A percentile compares a stretch with the other conserved stretches of the same genome.
These are phyloP conservation scores for Tachypleus tridentatus DNA, from an alignment of 1,140 invertebrate genomes.

Conservation along the genomic window DNA sequence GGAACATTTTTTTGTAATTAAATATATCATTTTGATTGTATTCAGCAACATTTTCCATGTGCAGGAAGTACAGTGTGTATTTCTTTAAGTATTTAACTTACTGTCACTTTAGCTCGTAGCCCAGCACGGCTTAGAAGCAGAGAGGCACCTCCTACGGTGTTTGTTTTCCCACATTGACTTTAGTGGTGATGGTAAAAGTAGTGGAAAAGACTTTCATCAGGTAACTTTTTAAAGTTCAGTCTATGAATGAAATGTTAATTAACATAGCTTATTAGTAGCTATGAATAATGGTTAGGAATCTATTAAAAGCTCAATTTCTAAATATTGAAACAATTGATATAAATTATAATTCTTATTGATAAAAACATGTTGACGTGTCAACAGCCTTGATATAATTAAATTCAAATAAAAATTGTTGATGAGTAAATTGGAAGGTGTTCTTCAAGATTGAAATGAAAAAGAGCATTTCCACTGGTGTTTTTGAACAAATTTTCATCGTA, in stretches of 20 bases:
- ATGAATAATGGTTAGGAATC: too few relatives aligned
- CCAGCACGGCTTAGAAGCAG: slow-evolving; percentile 70
- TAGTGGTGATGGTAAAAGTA: slow-evolving; percentile 40
- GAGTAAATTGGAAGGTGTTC: too few relatives aligned
- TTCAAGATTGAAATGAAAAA: too few relatives aligned
- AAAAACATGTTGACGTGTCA: too few relatives aligned
- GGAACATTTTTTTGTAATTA: too few relatives aligned
- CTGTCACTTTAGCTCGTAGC: slow-evolving; percentile 50
- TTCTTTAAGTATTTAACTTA: slow-evolving; percentile 18
- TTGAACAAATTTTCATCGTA: too few relatives aligned
- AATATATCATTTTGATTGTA: too few relatives aligned
- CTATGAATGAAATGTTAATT: slow-evolving; percentile 1
- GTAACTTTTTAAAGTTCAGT: slow-evolving; percentile 20
- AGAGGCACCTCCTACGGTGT: slow-evolving; percentile 73
- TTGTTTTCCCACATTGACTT: slow-evolving; percentile 59
- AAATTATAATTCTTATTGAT: too few relatives aligned
- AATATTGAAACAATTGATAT: too few relatives aligned
- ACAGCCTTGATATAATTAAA: too few relatives aligned
- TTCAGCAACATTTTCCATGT: not conserved
- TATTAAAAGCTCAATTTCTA: not conserved
- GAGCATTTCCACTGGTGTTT: too few relatives aligned
- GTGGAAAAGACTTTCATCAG: slow-evolving; percentile 40
- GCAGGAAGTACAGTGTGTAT: not conserved
- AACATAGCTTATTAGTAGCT: not conserved
- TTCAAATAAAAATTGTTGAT: too few relatives aligned